phyloP scores from a whole-genome alignment of 2,113 vertebrate genomes.

The Dryoscopus gambensis region DNA sequence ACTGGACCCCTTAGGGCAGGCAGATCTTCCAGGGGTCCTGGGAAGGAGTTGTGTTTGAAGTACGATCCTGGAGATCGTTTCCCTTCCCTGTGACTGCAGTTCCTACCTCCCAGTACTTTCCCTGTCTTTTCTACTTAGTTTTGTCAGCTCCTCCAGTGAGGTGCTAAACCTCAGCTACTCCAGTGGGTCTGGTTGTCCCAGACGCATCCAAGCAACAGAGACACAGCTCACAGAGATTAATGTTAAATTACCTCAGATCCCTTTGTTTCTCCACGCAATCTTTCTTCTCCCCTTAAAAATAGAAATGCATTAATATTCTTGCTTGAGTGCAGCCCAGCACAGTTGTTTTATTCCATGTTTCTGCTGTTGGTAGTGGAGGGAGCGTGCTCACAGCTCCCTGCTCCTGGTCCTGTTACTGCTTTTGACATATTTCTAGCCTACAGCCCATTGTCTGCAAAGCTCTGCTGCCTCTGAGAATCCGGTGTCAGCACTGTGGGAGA shows the following conservation, averaged over 20 bases:
- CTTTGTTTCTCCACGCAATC: neutral
- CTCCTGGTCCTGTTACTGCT: neutral
- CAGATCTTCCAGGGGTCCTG: neutral
- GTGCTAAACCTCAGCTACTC: neutral
- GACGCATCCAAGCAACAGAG: neutral
- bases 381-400: neutral
- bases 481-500: neutral
- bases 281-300: neutral
- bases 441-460: neutral
- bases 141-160: neutral
- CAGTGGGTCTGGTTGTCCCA: neutral
- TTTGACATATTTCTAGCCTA: neutral
- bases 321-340: neutral
- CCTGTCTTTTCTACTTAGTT: neutral
- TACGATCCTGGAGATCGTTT: neutral
- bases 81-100: neutral
- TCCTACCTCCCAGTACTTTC: neutral
- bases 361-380: neutral
- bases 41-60: neutral
- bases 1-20: neutral
- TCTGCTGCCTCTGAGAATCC: neutral
- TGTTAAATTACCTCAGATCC: neutral
- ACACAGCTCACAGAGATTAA: neutral
- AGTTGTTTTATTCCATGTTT: neutral
- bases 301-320: neutral